phyloP scores from a whole-genome alignment of 1,140 invertebrate genomes.

The Leptestheria dahalacensis region DNA sequence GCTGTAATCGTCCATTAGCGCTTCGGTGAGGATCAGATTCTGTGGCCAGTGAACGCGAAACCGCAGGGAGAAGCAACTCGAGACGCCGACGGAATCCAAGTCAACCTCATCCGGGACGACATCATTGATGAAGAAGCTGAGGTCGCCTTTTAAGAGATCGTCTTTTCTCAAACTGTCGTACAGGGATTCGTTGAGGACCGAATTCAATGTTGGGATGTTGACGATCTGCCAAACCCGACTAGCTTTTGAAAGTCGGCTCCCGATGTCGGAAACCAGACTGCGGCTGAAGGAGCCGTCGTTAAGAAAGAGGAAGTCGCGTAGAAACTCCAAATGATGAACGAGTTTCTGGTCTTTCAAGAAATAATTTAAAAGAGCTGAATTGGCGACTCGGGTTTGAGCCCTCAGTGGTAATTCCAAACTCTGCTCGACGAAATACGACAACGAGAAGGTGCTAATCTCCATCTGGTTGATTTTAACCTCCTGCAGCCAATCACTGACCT shows the following conservation, averaged over 20 bases:
- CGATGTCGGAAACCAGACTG: constrained; percentile 11
- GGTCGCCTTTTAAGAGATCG: not conserved
- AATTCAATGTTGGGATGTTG: constrained; percentile 13
- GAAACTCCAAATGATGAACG: constrained; percentile 8
- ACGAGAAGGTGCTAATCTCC: not conserved
- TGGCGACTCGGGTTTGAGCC: constrained; percentile 9
- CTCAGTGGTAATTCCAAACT: constrained; percentile 12
- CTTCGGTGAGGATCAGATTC: constrained; percentile 13
- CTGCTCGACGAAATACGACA: constrained; percentile 5
- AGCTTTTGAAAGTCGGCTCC: not conserved
- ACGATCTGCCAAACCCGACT: constrained; percentile 3
- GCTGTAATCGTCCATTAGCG: constrained; percentile 15
- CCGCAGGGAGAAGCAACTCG: constrained; percentile 5
- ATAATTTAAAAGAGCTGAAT: constrained; percentile 5
- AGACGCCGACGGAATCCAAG: constrained; percentile 1
- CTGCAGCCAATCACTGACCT: not conserved
- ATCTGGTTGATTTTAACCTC: not conserved
- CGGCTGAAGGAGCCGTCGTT: constrained; percentile 14
- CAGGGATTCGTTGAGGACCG: constrained; percentile 9
- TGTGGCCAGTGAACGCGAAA: constrained; percentile 12
- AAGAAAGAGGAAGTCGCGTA: constrained; percentile 12
- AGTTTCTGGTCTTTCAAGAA: constrained; percentile 5
- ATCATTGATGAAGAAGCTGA: constrained; percentile 13
- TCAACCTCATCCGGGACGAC: not conserved
- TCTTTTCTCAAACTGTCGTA: not conserved